phyloP scores from a whole-genome alignment of 2,888 invertebrate species.

The Melanostoma mellinum region DNA sequence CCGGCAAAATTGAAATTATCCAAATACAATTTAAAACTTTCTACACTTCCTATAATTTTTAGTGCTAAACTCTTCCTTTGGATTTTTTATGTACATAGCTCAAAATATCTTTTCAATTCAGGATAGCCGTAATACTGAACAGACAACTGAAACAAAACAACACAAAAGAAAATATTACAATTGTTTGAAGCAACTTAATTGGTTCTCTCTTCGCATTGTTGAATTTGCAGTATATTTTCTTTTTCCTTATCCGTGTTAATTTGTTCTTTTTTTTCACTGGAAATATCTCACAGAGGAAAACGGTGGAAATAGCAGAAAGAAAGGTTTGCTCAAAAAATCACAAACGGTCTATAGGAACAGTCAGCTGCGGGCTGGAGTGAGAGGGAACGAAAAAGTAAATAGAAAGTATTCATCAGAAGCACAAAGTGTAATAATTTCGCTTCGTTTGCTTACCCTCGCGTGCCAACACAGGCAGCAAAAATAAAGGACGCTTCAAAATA shows the following conservation, averaged over 20 bases:
- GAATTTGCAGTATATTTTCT: not conserved
- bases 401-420: not conserved
- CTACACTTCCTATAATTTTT: too few species aligned
- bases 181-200: constrained; percentile 28
- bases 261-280: constrained; percentile 8
- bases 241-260: constrained; percentile 16
- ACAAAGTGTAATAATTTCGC: not conserved
- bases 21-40: too few species aligned
- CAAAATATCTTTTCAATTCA: not conserved
- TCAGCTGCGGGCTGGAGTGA: not conserved
- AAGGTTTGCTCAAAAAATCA: too few species aligned
- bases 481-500: too few species aligned
- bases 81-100: too few species aligned
- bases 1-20: too few species aligned
- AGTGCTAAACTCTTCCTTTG: too few species aligned
- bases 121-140: not conserved
- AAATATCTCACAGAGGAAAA: not conserved
- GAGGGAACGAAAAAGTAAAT: not conserved
- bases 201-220: not conserved
- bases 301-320: not conserved
- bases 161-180: constrained; percentile 26
- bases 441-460: too few species aligned
- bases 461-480: too few species aligned
- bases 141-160: constrained; percentile 1
- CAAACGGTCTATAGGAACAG: not conserved